Base-by-base conservation (phyloP, 1,140 invertebrate species). In the Agraylea sexmaculata region DNA sequence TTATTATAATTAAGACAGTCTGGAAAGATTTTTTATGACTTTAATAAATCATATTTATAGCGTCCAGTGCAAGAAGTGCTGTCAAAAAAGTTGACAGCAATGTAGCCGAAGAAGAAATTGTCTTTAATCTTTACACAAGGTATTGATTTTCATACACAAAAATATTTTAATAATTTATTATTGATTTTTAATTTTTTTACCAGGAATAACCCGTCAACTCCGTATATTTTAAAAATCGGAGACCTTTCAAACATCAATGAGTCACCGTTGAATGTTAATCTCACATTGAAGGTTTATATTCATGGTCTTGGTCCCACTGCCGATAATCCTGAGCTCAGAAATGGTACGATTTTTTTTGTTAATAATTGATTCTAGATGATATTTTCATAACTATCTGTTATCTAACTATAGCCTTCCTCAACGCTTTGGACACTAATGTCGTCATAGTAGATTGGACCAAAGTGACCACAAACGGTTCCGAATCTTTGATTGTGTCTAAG, bases 401-500 rank as follows among this genome's bases (percentile, higher is more conserved):
- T n/a, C n/a, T 35, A 17, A 17, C 46, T 50, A 10, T 25, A 50
- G 64, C 56, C 2, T 66, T 59, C 21, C 38, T 68, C 6, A 29
- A 38, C 2, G 43, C 47, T 16, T 58, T 52, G 1, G 54, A 59
- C 34, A 59, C 56, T 35, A 51, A 45, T 16, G 34, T 45, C 7
- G 32, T 52, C 16, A 23, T 45, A 4, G 43, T 52, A 2, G 43
- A 50, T 35, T 52, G 51, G 51, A 39, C 29, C 5, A 23, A 18
- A 10, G 40, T 33, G 15, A 31, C 43, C 5, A 22, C 15, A 11
- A n/a, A n/a, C n/a, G 28, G 18, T n/a, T 19, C 18, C 18, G 40
- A 42, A 31, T 17, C 22, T 7, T 59, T 66, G 47, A 68, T 73
- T 11, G 57, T 65, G 22, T 52, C 41, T 35, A 50, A 60, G 11